Evolutionary conservation across 2,888 invertebrate genomes (phyloP).

Genomic region (Subacronicta megacephala): DNA sequence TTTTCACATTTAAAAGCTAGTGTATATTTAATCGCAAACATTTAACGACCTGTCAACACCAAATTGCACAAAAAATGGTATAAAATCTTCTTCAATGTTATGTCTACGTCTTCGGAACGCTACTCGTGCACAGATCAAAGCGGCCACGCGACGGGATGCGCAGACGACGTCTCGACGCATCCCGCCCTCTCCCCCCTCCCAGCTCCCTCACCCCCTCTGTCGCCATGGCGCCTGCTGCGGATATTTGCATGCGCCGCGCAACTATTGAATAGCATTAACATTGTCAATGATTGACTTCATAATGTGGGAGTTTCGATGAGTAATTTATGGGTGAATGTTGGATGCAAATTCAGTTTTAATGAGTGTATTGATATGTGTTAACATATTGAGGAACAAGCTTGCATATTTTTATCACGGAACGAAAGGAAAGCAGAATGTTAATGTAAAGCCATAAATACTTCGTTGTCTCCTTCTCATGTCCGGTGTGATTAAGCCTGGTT

Average conservation of each 20-base stretch:
- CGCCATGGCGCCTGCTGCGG: conserved; percentile 62
- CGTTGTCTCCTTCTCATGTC: conserved; percentile 28
- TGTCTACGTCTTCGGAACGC: conserved; percentile 50
- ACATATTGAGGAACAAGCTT: conserved; percentile 31
- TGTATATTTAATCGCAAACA: conserved; percentile 10
- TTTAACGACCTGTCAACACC: conserved; percentile 32
- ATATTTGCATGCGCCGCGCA: conserved; percentile 61
- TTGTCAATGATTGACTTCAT: conserved; percentile 57
- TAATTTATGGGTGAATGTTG: conserved; percentile 46
- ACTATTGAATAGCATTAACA: conserved; percentile 56
- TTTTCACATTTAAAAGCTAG: conserved; percentile 5
- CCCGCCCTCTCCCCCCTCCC: conserved; percentile 42
- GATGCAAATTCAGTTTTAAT: conserved; percentile 46
- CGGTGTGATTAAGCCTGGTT: conserved; percentile 39
- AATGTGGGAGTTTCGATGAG: conserved; percentile 53
- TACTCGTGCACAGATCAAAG: conserved; percentile 75
- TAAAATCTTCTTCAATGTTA: conserved; percentile 36
- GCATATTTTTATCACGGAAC: conserved; percentile 28
- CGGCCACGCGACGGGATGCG: conserved; percentile 80
- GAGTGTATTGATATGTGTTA: conserved; percentile 43
- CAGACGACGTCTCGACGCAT: conserved; percentile 83
- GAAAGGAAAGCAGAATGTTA: conserved; percentile 38
- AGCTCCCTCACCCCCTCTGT: conserved; percentile 39
- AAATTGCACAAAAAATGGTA: conserved; percentile 18
- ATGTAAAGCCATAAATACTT: conserved; percentile 32